These are phyloP conservation scores for Osmerus eperlanus DNA, from an alignment of 2,113 vertebrate genomes.

Conservation along the genomic window DNA sequence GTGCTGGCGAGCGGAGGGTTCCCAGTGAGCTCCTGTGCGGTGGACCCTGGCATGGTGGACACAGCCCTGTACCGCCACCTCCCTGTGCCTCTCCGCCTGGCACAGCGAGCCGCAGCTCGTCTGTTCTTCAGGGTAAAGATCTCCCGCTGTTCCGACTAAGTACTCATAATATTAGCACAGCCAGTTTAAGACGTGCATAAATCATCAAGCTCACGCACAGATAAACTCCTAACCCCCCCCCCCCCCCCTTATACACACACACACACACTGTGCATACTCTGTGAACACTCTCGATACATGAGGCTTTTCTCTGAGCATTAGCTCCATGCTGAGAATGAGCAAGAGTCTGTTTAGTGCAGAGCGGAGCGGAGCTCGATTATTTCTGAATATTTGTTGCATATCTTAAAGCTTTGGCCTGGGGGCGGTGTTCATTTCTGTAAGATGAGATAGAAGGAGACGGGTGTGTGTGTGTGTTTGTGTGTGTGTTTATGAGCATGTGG, in stretches of 20 bases:
- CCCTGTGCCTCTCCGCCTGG: constrained; percentile 66
- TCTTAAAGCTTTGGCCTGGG: constrained; percentile 36
- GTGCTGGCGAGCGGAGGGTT: constrained; percentile 68
- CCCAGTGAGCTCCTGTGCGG: constrained; percentile 79
- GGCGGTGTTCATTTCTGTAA: constrained; percentile 44
- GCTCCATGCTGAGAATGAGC: too few species aligned
- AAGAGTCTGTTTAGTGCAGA: not conserved
- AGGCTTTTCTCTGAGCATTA: too few species aligned
- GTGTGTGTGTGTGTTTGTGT: constrained; percentile 26
- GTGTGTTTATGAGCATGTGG: not conserved
- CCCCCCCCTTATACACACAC: too few species aligned
- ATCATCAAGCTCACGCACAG: too few species aligned
- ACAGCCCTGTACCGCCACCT: constrained; percentile 81
- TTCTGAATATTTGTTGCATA: constrained; percentile 37
- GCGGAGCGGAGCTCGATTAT: constrained; percentile 30
- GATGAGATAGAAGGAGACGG: constrained; percentile 50
- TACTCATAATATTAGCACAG: too few species aligned
- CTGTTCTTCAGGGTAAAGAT: constrained; percentile 81
- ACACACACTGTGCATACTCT: too few species aligned
- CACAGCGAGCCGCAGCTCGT: constrained; percentile 60
- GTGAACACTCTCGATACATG: too few species aligned
- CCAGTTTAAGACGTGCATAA: too few species aligned
- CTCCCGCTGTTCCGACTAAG: too few species aligned
- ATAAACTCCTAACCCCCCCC: too few species aligned
- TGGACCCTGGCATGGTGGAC: constrained; percentile 88